Evolutionary conservation across 2,888 invertebrate genomes (phyloP), one percentile per base, ranked within the genome.

Genomic region (Mythimna impura): DNA sequence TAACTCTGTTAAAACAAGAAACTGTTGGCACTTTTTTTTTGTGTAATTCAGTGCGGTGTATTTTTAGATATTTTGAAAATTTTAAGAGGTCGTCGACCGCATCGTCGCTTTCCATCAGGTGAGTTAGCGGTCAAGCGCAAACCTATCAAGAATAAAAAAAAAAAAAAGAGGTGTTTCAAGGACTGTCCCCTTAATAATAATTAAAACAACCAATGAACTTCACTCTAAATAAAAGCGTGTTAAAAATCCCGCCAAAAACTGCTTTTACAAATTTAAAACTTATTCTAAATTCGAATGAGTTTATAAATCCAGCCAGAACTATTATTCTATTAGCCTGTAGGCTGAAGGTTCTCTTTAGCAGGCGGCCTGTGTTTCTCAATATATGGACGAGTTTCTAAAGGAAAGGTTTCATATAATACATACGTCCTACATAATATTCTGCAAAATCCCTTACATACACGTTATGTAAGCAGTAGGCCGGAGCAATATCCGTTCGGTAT

Each of bases 401-500:
- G 1, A 9, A 43, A 77, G 34, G 12, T 58, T 73, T 30, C 25
- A 75, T 22, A 50, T 70, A 64, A 30, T 66, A 50, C 40, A 25
- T 78, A 25, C 50, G 36, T 63, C 36, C 22, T 62, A 63, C 14
- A 66, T 81, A 55, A 81, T 76, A 76, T 81, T 55, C 22, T 60
- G 64, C 43, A 67, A 78, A 82, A 79, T 77, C 72, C 66, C 55
- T 80, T 64, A 67, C 40, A 67, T 67, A 66, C 47, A 82, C 70
- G 65, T 78, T 73, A 76, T 71, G 70, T 78, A 75, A 69, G 69
- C 70, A 75, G 85, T 86, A 89, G 87, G 88, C 90, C 86, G 87
- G 88, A 77, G 91, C 90, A 93, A 93, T 93, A 93, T 92, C 93
- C 91, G 91, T 86, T 84, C 83, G 81, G 88, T 88, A 89, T 89